A percentile compares a stretch with the other conserved stretches of the same genome.
Conservation (phyloP, 2,797 vertebrate species). For the Ataeniobius toweri region DNA sequence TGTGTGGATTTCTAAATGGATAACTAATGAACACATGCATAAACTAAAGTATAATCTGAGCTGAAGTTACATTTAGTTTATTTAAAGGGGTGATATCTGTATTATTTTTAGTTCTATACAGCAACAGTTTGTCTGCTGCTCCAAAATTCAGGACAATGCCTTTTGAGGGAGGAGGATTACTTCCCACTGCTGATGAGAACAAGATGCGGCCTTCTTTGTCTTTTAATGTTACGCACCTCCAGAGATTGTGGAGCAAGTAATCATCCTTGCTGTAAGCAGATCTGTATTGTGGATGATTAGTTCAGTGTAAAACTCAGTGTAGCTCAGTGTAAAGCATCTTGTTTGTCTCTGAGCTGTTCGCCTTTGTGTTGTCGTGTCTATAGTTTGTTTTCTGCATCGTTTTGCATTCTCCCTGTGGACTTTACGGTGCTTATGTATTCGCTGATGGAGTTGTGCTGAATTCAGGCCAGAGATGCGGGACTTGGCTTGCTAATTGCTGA, state of each 20-base stretch:
- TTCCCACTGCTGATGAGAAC: slow-evolving; percentile 1
- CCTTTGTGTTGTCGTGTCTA: slow-evolving; percentile 21
- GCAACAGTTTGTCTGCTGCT: neutral
- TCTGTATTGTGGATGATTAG: slow-evolving; percentile 36
- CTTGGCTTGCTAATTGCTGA: slow-evolving; percentile 60
- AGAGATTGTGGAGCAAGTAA: slow-evolving; percentile 23
- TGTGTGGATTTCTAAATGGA: neutral
- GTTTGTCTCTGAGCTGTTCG: slow-evolving; percentile 22
- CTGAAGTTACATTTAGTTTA: neutral
- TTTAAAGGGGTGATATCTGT: neutral
- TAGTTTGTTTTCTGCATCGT: slow-evolving; percentile 29
- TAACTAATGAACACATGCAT: neutral
- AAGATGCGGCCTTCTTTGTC: slow-evolving; percentile 18
- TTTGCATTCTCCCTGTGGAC: slow-evolving; percentile 31
- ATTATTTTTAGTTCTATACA: neutral
- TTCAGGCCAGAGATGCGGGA: slow-evolving; percentile 19
- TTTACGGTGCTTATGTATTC: slow-evolving; percentile 37
- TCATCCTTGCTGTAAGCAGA: slow-evolving; percentile 25
- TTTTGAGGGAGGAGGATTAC: slow-evolving; percentile 10
- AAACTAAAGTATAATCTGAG: neutral
- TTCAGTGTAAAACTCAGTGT: neutral
- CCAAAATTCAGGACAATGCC: neutral
- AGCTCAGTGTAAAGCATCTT: slow-evolving; percentile 15
- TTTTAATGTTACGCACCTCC: slow-evolving; percentile 9
- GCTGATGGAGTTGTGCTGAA: slow-evolving; percentile 37